Conservation (phyloP, 2,888 invertebrate species). For the Odontothrips loti region DNA sequence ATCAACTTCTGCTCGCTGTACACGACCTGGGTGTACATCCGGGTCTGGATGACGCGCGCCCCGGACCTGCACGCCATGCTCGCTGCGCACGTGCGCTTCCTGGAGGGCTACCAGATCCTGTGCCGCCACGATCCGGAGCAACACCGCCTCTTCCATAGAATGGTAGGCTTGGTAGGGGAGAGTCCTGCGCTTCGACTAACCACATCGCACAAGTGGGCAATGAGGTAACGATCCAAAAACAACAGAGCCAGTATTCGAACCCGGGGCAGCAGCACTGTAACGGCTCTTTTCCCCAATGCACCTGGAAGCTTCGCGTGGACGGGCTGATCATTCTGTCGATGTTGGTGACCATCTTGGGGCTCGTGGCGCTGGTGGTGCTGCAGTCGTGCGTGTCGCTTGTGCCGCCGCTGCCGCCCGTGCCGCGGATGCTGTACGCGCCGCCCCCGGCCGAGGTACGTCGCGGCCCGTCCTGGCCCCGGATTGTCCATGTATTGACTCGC, state of each 20-base stretch:
- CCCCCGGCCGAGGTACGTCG: neutral
- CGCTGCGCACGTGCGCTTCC: neutral
- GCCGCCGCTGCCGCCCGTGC: slow-evolving; percentile 19
- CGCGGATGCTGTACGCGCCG: neutral
- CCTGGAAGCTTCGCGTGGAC: neutral
- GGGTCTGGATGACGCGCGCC: neutral
- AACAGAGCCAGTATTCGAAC: too few relatives aligned
- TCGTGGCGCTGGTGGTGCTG: neutral
- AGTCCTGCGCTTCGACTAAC: too few relatives aligned
- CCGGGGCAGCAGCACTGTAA: too few relatives aligned
- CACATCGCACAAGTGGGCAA: too few relatives aligned
- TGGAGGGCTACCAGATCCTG: neutral
- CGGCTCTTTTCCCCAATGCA: too few relatives aligned
- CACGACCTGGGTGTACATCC: slow-evolving; percentile 13
- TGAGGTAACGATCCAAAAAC: too few relatives aligned
- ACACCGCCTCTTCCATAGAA: neutral
- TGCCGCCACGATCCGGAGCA: neutral
- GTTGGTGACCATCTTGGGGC: neutral
- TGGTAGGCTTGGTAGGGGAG: neutral
- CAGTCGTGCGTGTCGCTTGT: neutral
- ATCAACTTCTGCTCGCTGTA: slow-evolving; percentile 17
- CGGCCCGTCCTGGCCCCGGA: too few relatives aligned
- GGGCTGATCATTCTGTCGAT: neutral
- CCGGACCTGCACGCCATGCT: neutral
- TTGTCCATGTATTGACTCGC: too few relatives aligned